Percentiles rank a stretch among this genome's conserved stretches.
Evolutionary conservation across 1,140 invertebrate species (phyloP).

Genomic region (Zaprionus ornatus): DNA sequence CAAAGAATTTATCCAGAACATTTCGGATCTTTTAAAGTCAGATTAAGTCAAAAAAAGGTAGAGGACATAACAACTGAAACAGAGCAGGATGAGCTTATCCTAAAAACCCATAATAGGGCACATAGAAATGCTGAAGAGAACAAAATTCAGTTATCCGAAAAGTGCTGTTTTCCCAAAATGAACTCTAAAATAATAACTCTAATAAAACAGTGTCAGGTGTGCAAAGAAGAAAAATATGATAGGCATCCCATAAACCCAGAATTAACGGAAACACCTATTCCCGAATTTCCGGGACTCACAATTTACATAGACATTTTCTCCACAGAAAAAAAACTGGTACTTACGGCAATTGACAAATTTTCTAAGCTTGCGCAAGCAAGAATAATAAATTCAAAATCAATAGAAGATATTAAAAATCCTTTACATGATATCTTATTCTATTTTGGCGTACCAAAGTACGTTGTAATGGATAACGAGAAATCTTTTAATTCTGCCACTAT

Average conservation of each 20-base stretch:
- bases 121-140: neutral
- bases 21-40: neutral
- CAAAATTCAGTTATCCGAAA: neutral
- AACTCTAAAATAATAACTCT: neutral
- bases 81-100: neutral
- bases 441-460: slow-evolving; percentile 35
- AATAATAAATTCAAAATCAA: neutral
- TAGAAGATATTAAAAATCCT: neutral
- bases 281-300: neutral
- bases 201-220: neutral
- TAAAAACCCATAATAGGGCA: neutral
- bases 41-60: neutral
- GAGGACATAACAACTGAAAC: neutral
- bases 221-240: neutral
- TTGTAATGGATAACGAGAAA: slow-evolving; percentile 44
- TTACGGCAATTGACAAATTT: neutral
- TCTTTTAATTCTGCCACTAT: slow-evolving; percentile 24
- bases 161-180: neutral
- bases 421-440: slow-evolving; percentile 23
- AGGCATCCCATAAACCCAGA: neutral
- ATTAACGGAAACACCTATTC: neutral
- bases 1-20: neutral
- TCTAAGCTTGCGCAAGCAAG: neutral
- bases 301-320: no score
- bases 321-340: slow-evolving; percentile 6